phyloP scores from a whole-genome alignment of 2,888 invertebrate species.

The Harpagoxenus sublaevis region DNA sequence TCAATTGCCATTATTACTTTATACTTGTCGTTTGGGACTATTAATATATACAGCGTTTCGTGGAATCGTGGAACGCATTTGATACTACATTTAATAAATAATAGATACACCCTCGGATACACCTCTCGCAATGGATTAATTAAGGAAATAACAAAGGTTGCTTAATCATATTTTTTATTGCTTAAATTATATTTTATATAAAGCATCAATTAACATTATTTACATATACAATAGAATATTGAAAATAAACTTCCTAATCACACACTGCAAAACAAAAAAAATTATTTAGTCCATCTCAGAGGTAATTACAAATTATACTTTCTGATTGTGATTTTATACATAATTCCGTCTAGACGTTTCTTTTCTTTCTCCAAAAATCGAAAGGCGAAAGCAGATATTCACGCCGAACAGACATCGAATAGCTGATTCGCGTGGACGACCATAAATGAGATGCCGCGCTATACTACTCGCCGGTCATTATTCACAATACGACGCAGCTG shows the following conservation, averaged over 20 bases:
- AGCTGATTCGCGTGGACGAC: not conserved
- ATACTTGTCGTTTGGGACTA: not conserved
- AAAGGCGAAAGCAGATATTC: not conserved
- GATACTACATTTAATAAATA: not conserved
- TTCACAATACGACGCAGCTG: slow-evolving; percentile 35
- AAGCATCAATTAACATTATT: not conserved
- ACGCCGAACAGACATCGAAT: not conserved
- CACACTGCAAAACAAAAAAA: not conserved
- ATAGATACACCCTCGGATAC: too few species aligned
- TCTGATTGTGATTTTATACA: not conserved
- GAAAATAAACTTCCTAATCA: not conserved
- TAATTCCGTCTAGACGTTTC: not conserved
- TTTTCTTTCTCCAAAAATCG: not conserved
- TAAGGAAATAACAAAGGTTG: not conserved
- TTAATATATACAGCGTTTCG: not conserved
- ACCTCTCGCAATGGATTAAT: not conserved
- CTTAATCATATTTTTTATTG: not conserved
- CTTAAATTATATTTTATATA: not conserved
- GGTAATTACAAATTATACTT: not conserved
- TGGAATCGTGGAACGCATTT: not conserved
- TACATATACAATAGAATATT: not conserved
- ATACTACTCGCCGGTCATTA: slow-evolving; percentile 3
- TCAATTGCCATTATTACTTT: not conserved
- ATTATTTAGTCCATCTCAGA: not conserved
- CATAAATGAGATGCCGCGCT: slow-evolving; percentile 5